Conservation (phyloP, 1,140 invertebrate genomes). For the Dendrolimus punctatus region DNA sequence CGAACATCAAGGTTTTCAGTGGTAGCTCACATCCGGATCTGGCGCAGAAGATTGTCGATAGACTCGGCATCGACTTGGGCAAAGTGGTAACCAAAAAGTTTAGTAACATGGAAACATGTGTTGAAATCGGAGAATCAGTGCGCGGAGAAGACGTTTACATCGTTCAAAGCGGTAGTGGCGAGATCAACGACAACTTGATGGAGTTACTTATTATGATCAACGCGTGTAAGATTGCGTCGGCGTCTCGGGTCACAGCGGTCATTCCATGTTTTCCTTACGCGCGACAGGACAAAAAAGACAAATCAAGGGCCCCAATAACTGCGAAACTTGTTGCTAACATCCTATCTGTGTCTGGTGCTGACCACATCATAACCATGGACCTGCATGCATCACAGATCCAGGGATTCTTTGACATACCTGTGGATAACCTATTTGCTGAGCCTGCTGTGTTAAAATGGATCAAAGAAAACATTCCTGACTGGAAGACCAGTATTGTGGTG, state of each 20-base stretch:
- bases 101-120: slow-evolving; percentile 99
- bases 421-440: slow-evolving; percentile 98
- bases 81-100: slow-evolving; percentile 99
- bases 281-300: slow-evolving; percentile 99
- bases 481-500: slow-evolving; percentile 98
- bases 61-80: slow-evolving; percentile 95
- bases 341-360: slow-evolving; percentile 97
- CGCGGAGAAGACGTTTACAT: slow-evolving; percentile 99
- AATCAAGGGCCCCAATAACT: slow-evolving; percentile 98
- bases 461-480: slow-evolving; percentile 97
- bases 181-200: slow-evolving; percentile 99
- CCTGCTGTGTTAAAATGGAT: slow-evolving; percentile 99
- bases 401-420: slow-evolving; percentile 72
- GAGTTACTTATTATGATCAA: slow-evolving; percentile 99
- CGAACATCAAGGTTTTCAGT: slow-evolving; percentile 98
- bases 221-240: slow-evolving; percentile 99
- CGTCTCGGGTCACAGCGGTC: slow-evolving; percentile 97
- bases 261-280: slow-evolving; percentile 99
- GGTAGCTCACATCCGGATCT: slow-evolving; percentile 98
- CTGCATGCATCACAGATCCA: slow-evolving; percentile 99
- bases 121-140: slow-evolving; percentile 99
- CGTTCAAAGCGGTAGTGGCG: slow-evolving; percentile 97
- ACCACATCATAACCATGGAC: slow-evolving; percentile 99
- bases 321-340: slow-evolving; percentile 99
- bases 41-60: slow-evolving; percentile 95